A percentile compares a stretch with the other conserved stretches of the same genome.
These are phyloP conservation scores for Dendrocincla fuliginosa DNA, from an alignment of 2,797 vertebrate species.

Conservation along the genomic window DNA sequence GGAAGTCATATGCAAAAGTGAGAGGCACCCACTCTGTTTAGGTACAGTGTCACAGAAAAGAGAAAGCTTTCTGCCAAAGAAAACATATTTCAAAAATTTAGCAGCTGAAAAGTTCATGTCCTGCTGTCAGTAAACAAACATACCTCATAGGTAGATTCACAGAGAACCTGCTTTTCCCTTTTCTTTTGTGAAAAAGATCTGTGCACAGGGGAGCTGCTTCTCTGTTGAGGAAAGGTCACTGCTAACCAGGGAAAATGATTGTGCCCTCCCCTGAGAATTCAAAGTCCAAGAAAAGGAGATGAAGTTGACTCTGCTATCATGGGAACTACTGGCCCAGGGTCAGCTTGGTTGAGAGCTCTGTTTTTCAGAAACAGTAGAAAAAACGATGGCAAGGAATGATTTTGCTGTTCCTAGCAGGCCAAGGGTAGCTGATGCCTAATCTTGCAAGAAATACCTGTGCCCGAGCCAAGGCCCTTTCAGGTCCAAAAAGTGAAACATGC, in stretches of 20 bases:
- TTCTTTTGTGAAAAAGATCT: background rate
- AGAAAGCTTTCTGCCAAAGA: background rate
- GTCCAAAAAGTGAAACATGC: background rate
- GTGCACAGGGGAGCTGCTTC: background rate
- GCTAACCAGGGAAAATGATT: background rate
- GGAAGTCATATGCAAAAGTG: background rate
- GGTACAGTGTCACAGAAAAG: background rate
- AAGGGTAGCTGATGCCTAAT: background rate
- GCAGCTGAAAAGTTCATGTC: background rate
- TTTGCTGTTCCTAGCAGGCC: background rate
- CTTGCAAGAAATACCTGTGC: background rate
- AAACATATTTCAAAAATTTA: background rate
- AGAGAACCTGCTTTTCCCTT: background rate
- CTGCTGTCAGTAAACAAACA: background rate
- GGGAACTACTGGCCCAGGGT: background rate
- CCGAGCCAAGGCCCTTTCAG: background rate
- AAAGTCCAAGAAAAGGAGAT: background rate
- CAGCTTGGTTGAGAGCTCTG: background rate
- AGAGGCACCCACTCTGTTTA: background rate
- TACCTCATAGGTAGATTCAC: background rate
- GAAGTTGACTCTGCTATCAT: background rate
- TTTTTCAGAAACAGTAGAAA: background rate
- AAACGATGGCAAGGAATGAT: background rate
- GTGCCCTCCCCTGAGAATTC: background rate
- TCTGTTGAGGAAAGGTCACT: background rate